A percentile compares a stretch with the other conserved stretches of the same genome.
Evolutionary conservation across 1,140 invertebrate genomes (phyloP).

Genomic region (Stenopsyche tienmushanensis): DNA sequence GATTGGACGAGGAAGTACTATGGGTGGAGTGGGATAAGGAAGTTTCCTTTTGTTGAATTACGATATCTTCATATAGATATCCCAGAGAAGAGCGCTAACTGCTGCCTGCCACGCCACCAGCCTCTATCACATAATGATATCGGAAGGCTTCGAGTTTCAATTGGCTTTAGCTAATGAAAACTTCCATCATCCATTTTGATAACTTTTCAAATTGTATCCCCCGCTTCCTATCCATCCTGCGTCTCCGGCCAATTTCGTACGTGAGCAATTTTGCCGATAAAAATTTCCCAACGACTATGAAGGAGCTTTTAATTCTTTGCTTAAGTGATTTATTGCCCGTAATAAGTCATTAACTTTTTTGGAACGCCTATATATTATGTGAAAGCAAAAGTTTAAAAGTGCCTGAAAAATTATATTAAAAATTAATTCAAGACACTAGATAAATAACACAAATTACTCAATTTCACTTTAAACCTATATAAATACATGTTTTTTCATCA

Average conservation of each 20-base stretch:
- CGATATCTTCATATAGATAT: slow-evolving; percentile 3
- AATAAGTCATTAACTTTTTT: too few species aligned
- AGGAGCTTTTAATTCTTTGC: too few species aligned
- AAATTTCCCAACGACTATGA: too few species aligned
- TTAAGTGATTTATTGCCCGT: too few species aligned
- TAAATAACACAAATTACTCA: too few species aligned
- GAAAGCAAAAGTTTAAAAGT: too few species aligned
- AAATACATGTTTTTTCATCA: too few species aligned
- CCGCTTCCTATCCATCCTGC: too few species aligned
- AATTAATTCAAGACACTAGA: too few species aligned
- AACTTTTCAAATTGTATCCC: slow-evolving; percentile 23
- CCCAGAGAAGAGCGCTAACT: neutral
- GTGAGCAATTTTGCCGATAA: slow-evolving; percentile 21
- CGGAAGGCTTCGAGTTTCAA: slow-evolving; percentile 16
- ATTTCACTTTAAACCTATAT: too few species aligned
- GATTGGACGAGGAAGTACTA: neutral
- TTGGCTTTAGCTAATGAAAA: slow-evolving; percentile 26
- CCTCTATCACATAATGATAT: slow-evolving; percentile 4
- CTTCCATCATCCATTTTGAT: slow-evolving; percentile 25
- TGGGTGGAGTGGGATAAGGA: neutral
- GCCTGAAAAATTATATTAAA: too few species aligned
- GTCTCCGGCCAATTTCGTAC: slow-evolving; percentile 19
- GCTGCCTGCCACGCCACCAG: neutral
- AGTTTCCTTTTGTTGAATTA: neutral
- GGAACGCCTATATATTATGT: too few species aligned